Evolutionary conservation across 2,797 vertebrate species (phyloP).

Genomic region (Fistularia tabacaria): DNA sequence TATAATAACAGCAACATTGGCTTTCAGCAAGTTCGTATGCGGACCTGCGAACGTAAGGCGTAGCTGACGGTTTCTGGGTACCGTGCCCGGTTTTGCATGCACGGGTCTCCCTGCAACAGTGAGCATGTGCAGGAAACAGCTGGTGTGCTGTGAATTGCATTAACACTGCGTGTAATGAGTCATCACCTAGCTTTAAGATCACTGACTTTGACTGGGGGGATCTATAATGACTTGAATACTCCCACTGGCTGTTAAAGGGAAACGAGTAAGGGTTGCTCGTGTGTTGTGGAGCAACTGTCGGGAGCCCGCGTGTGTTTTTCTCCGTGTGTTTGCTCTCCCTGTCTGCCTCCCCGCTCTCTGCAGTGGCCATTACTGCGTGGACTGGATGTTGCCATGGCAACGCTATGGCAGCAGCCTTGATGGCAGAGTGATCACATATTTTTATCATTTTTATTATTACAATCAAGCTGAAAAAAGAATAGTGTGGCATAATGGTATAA

Average conservation of each 20-base stretch:
- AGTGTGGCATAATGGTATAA: too few relatives aligned
- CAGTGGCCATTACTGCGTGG: conserved; percentile 51
- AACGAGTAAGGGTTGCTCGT: conserved; percentile 49
- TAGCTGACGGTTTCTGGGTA: not conserved
- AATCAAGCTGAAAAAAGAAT: conserved; percentile 8
- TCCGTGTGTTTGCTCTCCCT: conserved; percentile 13
- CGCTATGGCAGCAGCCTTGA: conserved; percentile 63
- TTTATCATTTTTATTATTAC: conserved; percentile 53
- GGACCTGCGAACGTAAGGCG: conserved; percentile 6
- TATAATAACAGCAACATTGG: too few relatives aligned
- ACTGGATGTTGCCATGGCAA: conserved; percentile 69
- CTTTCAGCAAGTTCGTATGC: not conserved
- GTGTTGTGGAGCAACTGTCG: conserved; percentile 25
- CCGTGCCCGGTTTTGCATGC: not conserved
- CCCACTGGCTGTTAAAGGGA: conserved; percentile 59
- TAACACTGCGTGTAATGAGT: conserved; percentile 57
- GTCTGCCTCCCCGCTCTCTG: conserved; percentile 36
- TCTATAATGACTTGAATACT: conserved; percentile 58
- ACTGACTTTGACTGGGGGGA: conserved; percentile 56
- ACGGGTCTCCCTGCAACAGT: not conserved
- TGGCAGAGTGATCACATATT: conserved; percentile 61
- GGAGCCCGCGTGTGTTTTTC: conserved; percentile 13
- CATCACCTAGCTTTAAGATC: conserved; percentile 64
- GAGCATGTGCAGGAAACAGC: conserved; percentile 38
- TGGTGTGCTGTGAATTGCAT: conserved; percentile 47